Evolutionary conservation across 2,888 invertebrate genomes (phyloP).

Genomic region (Crocallis elinguaria): DNA sequence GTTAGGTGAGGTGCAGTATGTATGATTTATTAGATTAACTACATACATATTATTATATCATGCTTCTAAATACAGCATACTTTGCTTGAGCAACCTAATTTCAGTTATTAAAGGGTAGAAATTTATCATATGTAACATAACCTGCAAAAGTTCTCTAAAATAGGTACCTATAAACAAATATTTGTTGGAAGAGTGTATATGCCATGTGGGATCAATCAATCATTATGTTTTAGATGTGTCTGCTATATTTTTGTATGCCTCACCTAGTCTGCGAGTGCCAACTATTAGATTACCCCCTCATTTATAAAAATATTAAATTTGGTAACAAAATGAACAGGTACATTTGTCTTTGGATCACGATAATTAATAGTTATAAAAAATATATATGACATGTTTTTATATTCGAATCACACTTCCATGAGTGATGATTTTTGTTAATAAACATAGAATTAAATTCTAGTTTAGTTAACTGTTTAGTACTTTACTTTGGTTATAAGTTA

Average conservation of each 20-base stretch:
- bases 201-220: no score
- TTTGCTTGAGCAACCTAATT: not conserved
- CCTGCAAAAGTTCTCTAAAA: no score
- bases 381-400: slow-evolving; percentile 9
- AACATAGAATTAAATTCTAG: not conserved
- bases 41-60: not conserved
- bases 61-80: not conserved
- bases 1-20: not conserved
- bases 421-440: not conserved
- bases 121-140: no score
- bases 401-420: not conserved
- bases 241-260: no score
- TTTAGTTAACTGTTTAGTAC: not conserved
- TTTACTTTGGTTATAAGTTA: not conserved
- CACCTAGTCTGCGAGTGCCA: not conserved
- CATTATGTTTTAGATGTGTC: no score
- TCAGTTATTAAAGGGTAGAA: slow-evolving; percentile 1
- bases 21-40: no score
- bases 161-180: no score
- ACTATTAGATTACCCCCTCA: not conserved
- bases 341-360: slow-evolving; percentile 10
- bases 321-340: slow-evolving; percentile 20
- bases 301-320: slow-evolving; percentile 29
- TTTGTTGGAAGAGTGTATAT: no score
- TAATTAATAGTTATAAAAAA: not conserved